phyloP scores from a whole-genome alignment of 2,797 vertebrate genomes.

The Dromococcyx pavoninus region DNA sequence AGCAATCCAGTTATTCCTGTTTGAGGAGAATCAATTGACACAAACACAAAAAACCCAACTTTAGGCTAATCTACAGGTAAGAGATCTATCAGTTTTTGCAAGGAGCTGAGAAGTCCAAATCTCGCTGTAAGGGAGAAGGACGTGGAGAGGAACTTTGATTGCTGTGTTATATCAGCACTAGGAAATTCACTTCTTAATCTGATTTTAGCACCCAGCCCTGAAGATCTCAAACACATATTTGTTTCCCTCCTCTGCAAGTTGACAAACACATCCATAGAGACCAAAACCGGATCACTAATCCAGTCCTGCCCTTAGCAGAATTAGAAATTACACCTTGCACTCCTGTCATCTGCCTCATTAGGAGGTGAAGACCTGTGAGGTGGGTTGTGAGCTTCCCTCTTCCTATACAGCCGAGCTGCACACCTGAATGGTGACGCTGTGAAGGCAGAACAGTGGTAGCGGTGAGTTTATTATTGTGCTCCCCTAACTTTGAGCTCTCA shows the following conservation, averaged over 20 bases:
- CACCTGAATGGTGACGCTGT: background rate
- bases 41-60: background rate
- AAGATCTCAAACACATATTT: background rate
- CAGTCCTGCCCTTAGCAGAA: background rate
- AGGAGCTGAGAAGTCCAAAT: background rate
- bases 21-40: background rate
- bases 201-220: background rate
- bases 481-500: background rate
- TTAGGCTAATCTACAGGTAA: background rate
- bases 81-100: background rate
- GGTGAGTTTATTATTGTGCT: accelerated
- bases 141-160: background rate
- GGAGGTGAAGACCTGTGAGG: background rate
- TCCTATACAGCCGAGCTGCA: background rate
- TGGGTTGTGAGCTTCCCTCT: background rate
- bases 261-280: background rate
- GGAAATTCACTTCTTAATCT: background rate
- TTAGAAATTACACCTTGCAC: background rate
- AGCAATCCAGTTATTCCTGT: background rate
- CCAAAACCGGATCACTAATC: background rate
- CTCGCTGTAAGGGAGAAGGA: background rate
- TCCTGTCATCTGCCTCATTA: background rate
- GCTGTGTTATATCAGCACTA: background rate
- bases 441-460: background rate
- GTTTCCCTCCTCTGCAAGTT: background rate